These are phyloP conservation scores for Emydocephalus ijimae DNA, from an alignment of 2,113 vertebrate genomes.

Conservation along the genomic window DNA sequence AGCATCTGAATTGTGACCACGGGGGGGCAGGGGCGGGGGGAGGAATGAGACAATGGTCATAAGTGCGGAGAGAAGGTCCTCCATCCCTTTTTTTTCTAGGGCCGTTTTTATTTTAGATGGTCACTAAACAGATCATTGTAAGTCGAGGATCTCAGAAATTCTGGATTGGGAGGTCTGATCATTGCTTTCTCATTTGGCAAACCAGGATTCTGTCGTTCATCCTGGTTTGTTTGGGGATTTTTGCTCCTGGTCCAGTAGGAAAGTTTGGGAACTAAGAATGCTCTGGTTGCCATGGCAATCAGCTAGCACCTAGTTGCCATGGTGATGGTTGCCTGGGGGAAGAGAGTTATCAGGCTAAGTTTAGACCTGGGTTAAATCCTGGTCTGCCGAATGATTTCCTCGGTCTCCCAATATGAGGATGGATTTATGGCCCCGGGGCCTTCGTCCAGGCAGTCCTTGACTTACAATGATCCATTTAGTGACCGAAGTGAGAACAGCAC, in stretches of 20 bases:
- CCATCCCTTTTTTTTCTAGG: no score
- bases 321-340: conserved; percentile 2
- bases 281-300: conserved; percentile 4
- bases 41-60: no score
- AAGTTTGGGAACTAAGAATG: neutral
- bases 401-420: accelerated
- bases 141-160: neutral
- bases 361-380: neutral
- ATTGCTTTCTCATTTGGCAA: neutral
- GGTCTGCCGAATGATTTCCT: neutral
- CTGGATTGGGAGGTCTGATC: neutral
- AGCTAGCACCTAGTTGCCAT: neutral
- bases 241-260: neutral
- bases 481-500: neutral
- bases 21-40: no score
- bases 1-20: neutral
- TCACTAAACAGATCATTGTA: neutral
- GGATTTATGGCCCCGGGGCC: accelerated
- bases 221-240: neutral
- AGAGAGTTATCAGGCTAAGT: neutral
- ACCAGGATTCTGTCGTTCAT: neutral
- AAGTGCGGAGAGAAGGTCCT: neutral
- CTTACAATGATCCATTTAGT: neutral
- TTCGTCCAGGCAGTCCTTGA: neutral
- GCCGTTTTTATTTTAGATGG: neutral